phyloP scores from a whole-genome alignment of 2,797 vertebrate genomes.

The Crocidura indochinensis region DNA sequence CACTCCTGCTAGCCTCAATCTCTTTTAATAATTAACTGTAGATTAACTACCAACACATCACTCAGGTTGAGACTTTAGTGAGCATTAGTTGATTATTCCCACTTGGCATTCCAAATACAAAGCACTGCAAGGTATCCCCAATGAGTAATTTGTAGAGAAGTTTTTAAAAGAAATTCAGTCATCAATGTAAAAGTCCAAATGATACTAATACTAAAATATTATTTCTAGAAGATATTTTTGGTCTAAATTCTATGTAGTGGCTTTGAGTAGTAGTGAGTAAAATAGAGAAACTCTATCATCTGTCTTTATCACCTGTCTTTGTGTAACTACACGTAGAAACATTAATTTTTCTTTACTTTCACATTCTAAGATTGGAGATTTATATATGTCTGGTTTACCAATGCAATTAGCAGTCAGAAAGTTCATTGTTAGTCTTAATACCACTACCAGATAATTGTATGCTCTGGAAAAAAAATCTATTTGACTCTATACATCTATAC shows the following conservation, averaged over 20 bases:
- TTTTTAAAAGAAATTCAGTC: background rate
- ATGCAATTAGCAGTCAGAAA: background rate
- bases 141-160: background rate
- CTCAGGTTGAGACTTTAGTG: background rate
- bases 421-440: background rate
- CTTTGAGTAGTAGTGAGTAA: background rate
- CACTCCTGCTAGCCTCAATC: background rate
- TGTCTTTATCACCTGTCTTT: background rate
- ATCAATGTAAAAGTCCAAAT: background rate
- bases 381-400: background rate
- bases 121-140: background rate
- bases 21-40: background rate
- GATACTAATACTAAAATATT: background rate
- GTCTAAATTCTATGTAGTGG: background rate
- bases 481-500: too few relatives aligned
- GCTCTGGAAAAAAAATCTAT: too few relatives aligned
- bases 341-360: background rate
- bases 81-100: background rate
- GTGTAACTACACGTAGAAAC: background rate
- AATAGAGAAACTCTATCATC: background rate
- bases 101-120: background rate
- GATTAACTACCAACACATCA: background rate
- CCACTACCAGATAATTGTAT: background rate
- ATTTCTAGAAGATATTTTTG: background rate
- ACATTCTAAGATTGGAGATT: rapidly evolving